Percentiles rank a stretch among this genome's conserved stretches.
These are phyloP conservation scores for Sycophila sp. DNA, from an alignment of 1,140 invertebrate genomes.

Conservation along the genomic window DNA sequence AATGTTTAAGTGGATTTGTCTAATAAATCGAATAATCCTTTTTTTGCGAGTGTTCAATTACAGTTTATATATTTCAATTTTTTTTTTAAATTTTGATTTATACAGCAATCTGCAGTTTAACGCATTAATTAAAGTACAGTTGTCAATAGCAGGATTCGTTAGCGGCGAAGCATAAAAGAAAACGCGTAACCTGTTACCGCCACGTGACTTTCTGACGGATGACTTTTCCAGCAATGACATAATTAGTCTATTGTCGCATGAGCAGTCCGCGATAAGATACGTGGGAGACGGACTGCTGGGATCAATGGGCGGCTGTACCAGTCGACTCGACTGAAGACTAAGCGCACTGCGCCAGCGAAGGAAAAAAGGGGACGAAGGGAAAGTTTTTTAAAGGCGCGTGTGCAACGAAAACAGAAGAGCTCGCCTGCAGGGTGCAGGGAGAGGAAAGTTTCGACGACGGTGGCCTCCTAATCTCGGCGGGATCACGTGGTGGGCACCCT, in stretches of 20 bases:
- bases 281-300: not conserved
- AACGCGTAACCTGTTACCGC: too few species aligned
- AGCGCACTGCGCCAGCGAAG: not conserved
- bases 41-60: too few species aligned
- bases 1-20: too few species aligned
- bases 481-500: constrained; percentile 1
- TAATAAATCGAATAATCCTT: too few species aligned
- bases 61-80: too few species aligned
- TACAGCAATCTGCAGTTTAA: too few species aligned
- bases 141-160: too few species aligned
- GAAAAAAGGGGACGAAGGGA: not conserved
- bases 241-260: not conserved
- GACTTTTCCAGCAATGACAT: not conserved
- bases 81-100: too few species aligned
- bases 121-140: too few species aligned
- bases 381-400: not conserved
- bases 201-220: not conserved
- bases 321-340: too few species aligned
- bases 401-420: not conserved
- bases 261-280: not conserved
- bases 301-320: not conserved
- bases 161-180: too few species aligned
- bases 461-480: constrained; percentile 1
- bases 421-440: not conserved
- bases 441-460: not conserved